Evolutionary conservation across 1,140 invertebrate genomes (phyloP), one percentile per base, ranked within the genome.

Genomic region (Theocolax elegans): DNA sequence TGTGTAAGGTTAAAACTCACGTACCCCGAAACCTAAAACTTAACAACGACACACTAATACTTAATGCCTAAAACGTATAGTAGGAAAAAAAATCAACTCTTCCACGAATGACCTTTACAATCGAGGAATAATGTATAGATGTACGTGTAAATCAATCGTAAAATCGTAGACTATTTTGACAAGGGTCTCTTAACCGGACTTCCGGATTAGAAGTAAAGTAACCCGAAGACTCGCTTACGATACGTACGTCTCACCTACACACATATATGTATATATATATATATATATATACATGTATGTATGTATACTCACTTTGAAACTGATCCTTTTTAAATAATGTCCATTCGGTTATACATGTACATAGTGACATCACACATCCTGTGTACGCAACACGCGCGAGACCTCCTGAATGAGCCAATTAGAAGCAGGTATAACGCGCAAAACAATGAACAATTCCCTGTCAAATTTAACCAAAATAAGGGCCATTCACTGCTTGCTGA

Each of bases 341-440:
- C 72, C 63, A 67, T 74, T 40, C 19, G 2, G 27, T 31, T 40
- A 15, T 2, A 1, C 10, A 9, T 49, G 23, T 25, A 25, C 56
- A 44, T 67, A 40, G 38, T 78, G 81, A 81, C 81, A 82, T 78
- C 75, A 83, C 77, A 80, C 83, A 81, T 84, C 81, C 83, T 78
- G 17, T 15, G 10, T 17, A 13, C 9, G 53, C n/a, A 17, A 7
- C 29, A 1, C 2, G 48, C 74, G 68, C 75, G 78, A 0, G 21
- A 19, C 77, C 59, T 58, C 49, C 69, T 85, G 84, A 83, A 84
- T 85, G 79, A 81, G 83, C 80, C 83, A 85, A 85, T 85, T 76
- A 83, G 79, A 70, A 78, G 77, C 82, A 83, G 82, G 82, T 82
- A 82, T 71, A 75, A 8, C 4, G 35, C n/a, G 27, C 44, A 74